phyloP scores from a whole-genome alignment of 1,140 invertebrate species.

The Nebria ingens region DNA sequence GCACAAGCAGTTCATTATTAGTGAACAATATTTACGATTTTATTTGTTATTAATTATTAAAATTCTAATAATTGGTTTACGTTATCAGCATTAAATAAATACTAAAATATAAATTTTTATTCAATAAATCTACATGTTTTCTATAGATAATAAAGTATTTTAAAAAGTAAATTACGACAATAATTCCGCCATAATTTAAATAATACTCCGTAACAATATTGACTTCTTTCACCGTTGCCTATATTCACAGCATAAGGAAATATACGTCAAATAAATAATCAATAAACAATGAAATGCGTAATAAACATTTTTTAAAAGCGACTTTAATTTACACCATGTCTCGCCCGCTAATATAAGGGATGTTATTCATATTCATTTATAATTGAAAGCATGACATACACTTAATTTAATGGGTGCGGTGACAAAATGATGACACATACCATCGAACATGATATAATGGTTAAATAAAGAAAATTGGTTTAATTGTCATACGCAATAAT shows the following conservation, averaged over 20 bases:
- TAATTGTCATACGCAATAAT: slow-evolving; percentile 10
- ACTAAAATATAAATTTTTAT: no score
- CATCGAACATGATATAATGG: slow-evolving; percentile 5
- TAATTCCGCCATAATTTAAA: slow-evolving; percentile 12
- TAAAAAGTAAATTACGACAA: no score
- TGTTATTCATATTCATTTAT: slow-evolving; percentile 13
- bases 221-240: slow-evolving; percentile 26
- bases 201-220: slow-evolving; percentile 26
- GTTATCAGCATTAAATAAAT: no score
- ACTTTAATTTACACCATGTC: not conserved
- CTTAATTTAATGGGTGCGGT: slow-evolving; percentile 5
- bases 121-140: no score
- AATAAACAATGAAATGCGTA: not conserved
- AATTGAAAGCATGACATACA: not conserved
- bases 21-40: no score
- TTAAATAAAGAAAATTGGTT: slow-evolving; percentile 15
- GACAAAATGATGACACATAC: not conserved
- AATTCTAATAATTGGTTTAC: no score
- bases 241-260: slow-evolving; percentile 33
- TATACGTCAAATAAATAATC: not conserved
- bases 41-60: no score
- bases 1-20: no score
- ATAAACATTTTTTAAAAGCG: not conserved
- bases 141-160: no score
- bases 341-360: slow-evolving; percentile 9